Percentiles rank a stretch among this genome's conserved stretches.
Evolutionary conservation across 1,140 invertebrate genomes (phyloP).

Genomic region (Caerostris darwini): DNA sequence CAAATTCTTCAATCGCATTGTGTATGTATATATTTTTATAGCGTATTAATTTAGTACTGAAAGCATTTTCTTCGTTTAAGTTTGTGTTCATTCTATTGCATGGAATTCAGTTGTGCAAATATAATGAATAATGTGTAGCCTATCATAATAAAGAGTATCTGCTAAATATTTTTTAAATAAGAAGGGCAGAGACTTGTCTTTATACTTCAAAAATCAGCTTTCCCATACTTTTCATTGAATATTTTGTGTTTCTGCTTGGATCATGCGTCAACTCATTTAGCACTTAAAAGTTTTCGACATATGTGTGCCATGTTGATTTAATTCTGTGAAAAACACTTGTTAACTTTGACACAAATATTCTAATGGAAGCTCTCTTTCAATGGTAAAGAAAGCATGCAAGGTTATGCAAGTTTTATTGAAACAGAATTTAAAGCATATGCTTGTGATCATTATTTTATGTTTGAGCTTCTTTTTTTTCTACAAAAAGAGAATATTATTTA

Average conservation of each 20-base stretch:
- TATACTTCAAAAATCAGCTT: slow-evolving; percentile 58
- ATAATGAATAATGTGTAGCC: background rate
- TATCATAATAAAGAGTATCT: background rate
- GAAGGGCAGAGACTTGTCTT: slow-evolving; percentile 32
- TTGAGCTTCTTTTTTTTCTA: background rate
- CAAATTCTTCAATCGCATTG: background rate
- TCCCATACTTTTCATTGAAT: background rate
- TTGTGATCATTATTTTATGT: background rate
- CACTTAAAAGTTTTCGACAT: background rate
- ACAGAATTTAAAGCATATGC: background rate
- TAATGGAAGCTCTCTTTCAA: slow-evolving; percentile 2
- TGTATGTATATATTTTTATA: slow-evolving; percentile 27
- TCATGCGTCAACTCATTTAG: background rate
- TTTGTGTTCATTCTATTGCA: slow-evolving; percentile 14
- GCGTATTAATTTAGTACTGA: background rate
- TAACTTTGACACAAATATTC: slow-evolving; percentile 33
- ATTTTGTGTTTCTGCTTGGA: background rate
- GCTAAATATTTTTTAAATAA: background rate
- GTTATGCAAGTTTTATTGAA: background rate
- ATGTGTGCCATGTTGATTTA: slow-evolving; percentile 53
- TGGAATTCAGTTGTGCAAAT: background rate
- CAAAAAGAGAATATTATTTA: background rate
- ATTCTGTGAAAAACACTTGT: slow-evolving; percentile 39
- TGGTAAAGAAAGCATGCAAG: background rate
- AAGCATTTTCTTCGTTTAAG: background rate